Conservation (phyloP, 2,888 invertebrate genomes). For the Nephrotoma guestfalica region DNA sequence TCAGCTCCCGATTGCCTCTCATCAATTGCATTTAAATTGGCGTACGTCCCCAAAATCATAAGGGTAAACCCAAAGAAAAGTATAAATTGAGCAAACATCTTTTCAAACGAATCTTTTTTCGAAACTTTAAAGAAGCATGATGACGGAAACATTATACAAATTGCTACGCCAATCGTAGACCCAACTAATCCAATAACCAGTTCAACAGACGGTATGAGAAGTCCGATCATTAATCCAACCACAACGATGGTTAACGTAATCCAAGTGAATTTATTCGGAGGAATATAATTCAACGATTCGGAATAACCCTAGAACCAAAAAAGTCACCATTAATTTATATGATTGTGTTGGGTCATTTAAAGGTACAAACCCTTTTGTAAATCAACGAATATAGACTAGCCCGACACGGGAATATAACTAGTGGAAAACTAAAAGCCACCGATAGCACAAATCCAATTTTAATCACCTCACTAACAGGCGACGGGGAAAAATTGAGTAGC, state of each 20-base stretch:
- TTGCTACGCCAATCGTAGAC: constrained; percentile 85
- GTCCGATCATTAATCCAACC: constrained; percentile 60
- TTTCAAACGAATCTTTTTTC: constrained; percentile 70
- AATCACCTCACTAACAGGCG: constrained; percentile 72
- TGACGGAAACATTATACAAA: constrained; percentile 88
- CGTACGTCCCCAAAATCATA: constrained; percentile 81
- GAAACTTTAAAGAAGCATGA: constrained; percentile 76
- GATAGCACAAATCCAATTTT: constrained; percentile 92
- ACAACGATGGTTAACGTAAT: constrained; percentile 69
- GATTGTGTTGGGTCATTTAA: neutral
- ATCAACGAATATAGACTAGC: constrained; percentile 85
- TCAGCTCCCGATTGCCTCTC: constrained; percentile 33
- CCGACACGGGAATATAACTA: constrained; percentile 92
- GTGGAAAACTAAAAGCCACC: constrained; percentile 89
- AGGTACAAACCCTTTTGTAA: constrained; percentile 54
- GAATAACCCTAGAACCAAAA: constrained; percentile 6
- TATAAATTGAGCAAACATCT: constrained; percentile 62
- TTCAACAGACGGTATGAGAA: constrained; percentile 87
- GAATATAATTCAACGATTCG: constrained; percentile 62
- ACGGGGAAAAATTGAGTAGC: constrained; percentile 69
- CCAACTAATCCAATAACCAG: constrained; percentile 88
- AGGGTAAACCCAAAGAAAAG: constrained; percentile 71
- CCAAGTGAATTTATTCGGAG: constrained; percentile 65
- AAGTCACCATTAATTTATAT: constrained; percentile 4
- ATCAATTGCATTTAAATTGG: constrained; percentile 66